phyloP scores from a whole-genome alignment of 2,113 vertebrate genomes.

The Cochlearius cochlearius region DNA sequence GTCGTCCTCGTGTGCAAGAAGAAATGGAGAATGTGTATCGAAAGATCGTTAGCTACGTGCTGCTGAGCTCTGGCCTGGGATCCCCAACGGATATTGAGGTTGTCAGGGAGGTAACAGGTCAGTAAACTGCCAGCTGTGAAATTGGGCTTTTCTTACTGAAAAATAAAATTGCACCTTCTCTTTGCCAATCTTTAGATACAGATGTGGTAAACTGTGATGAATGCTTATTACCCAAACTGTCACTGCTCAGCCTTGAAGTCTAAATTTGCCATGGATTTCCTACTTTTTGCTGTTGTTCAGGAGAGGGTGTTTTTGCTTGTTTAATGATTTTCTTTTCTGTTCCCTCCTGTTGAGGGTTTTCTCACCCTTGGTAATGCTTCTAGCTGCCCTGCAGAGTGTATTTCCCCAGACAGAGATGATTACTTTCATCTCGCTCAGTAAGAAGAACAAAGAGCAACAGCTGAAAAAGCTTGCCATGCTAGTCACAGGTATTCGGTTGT shows the following conservation, averaged over 20 bases:
- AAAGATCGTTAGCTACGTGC: conserved; percentile 78
- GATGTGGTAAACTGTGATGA: not conserved
- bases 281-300: not conserved
- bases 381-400: conserved; percentile 90
- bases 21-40: conserved; percentile 79
- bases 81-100: conserved; percentile 72
- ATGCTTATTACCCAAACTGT: not conserved
- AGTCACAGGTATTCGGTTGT: conserved; percentile 88
- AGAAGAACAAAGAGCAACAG: conserved; percentile 86
- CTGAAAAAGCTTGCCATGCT: conserved; percentile 82
- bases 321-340: not conserved
- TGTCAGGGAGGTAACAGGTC: conserved; percentile 82
- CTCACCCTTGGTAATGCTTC: not conserved
- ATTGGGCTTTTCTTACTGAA: not conserved
- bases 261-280: not conserved
- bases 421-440: conserved; percentile 81
- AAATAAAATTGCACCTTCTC: not conserved
- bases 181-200: not conserved
- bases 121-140: not conserved
- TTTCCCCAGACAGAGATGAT: conserved; percentile 84
- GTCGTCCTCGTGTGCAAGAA: conserved; percentile 59
- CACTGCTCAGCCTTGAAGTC: not conserved
- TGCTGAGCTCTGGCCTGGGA: conserved; percentile 81
- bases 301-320: not conserved
- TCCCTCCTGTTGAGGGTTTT: not conserved